A percentile compares a stretch with the other conserved stretches of the same genome.
phyloP scores from a whole-genome alignment of 2,888 invertebrate genomes.

The Himalopsyche japonica region DNA sequence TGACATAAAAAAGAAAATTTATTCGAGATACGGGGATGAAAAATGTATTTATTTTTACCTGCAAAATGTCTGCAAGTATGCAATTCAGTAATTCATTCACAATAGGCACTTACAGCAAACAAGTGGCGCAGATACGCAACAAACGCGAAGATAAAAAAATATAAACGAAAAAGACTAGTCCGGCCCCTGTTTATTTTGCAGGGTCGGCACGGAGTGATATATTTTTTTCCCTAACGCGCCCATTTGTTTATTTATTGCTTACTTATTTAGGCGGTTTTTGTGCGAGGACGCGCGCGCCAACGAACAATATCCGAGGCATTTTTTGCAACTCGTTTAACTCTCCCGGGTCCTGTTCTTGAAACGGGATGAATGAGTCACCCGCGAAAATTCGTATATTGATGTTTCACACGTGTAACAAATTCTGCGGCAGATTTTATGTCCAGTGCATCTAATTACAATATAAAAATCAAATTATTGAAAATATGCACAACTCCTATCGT shows the following conservation, averaged over 20 bases:
- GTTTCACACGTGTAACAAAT: too few relatives aligned
- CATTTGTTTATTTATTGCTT: slow-evolving; percentile 36
- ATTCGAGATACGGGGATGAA: neutral
- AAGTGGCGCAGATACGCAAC: neutral
- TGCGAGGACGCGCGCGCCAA: neutral
- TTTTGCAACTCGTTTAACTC: neutral
- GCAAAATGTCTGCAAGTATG: neutral
- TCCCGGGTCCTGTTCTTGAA: neutral
- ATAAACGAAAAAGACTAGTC: neutral
- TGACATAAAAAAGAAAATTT: neutral
- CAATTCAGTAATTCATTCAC: neutral
- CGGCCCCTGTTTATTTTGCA: slow-evolving; percentile 25
- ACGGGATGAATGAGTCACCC: too few relatives aligned
- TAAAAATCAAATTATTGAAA: too few relatives aligned
- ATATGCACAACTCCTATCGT: too few relatives aligned
- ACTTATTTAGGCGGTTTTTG: slow-evolving; percentile 30
- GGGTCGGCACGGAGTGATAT: slow-evolving; percentile 35
- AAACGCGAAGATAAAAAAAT: neutral
- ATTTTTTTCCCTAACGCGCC: slow-evolving; percentile 31
- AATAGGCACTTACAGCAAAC: neutral
- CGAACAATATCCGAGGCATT: neutral
- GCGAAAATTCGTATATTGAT: too few relatives aligned
- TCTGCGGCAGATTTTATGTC: too few relatives aligned
- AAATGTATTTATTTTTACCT: neutral
- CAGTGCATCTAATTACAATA: too few relatives aligned